Percentiles rank a stretch among this genome's conserved stretches.
Evolutionary conservation across 2,113 vertebrate species (phyloP).

Genomic region (Paramisgurnus dabryanus): DNA sequence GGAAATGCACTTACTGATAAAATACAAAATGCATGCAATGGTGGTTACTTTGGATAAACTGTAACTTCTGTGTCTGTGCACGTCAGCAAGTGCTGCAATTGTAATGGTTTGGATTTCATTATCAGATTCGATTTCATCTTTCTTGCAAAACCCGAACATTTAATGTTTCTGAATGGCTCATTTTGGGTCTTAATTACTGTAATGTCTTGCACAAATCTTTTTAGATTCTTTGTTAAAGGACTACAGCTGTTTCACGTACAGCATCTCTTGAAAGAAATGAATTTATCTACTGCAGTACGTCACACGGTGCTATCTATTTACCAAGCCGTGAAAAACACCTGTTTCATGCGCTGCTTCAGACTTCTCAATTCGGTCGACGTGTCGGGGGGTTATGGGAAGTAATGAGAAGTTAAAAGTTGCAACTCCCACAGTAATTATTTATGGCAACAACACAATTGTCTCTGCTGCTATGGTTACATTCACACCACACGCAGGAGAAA

Average conservation of each 20-base stretch:
- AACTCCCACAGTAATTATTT: slow-evolving; percentile 71
- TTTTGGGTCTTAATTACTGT: no score
- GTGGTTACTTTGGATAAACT: no score
- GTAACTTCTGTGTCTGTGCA: no score
- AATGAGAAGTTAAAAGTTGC: slow-evolving; percentile 55
- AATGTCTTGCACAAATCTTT: background rate
- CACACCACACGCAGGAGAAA: slow-evolving; percentile 60
- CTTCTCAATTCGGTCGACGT: background rate
- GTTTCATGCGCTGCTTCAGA: background rate
- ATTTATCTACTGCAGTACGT: background rate
- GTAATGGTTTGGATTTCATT: no score
- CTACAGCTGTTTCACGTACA: background rate
- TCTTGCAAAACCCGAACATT: no score
- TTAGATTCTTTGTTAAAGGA: background rate
- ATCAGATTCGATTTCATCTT: no score
- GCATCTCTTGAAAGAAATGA: slow-evolving; percentile 7
- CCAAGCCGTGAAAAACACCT: background rate
- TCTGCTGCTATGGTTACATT: slow-evolving; percentile 77
- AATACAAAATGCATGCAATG: no score
- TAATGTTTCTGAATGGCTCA: no score
- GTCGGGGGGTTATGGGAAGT: background rate
- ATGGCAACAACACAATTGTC: slow-evolving; percentile 64
- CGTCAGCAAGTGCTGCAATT: no score
- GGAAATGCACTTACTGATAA: no score
- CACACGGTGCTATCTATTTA: background rate